phyloP scores from a whole-genome alignment of 2,797 vertebrate species.

The Avahi laniger region DNA sequence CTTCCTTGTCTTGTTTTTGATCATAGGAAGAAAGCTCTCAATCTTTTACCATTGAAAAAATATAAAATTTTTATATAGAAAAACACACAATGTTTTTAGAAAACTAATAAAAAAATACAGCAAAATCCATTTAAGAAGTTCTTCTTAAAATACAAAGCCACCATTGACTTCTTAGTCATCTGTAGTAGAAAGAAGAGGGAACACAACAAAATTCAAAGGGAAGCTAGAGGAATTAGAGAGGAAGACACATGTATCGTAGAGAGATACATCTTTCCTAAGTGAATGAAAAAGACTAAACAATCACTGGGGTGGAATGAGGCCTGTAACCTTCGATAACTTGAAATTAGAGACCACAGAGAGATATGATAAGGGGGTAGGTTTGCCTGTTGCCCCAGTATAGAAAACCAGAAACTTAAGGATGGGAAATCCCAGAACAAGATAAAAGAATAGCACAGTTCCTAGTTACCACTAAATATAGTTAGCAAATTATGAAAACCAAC shows the following conservation, averaged over 20 bases:
- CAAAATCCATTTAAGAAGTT: not conserved
- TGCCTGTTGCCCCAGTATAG: not conserved
- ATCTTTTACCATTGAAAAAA: not conserved
- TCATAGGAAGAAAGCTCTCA: not conserved
- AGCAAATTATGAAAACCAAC: not conserved
- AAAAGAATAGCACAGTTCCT: not conserved
- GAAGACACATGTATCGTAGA: not conserved
- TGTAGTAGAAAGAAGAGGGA: not conserved
- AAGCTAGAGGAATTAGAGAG: not conserved
- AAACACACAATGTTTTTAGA: not conserved
- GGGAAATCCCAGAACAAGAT: not conserved
- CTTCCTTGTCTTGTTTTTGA: not conserved
- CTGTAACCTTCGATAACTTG: not conserved
- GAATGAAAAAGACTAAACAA: not conserved
- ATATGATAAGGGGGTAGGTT: not conserved
- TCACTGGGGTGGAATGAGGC: not conserved
- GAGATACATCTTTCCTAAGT: not conserved
- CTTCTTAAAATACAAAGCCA: not conserved
- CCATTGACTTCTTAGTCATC: not conserved
- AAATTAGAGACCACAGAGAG: not conserved
- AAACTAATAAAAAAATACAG: not conserved
- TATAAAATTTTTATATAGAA: not conserved
- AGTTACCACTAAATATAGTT: not conserved
- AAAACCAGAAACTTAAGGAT: not conserved
- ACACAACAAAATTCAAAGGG: not conserved